A percentile compares a stretch with the other conserved stretches of the same genome.
These are phyloP conservation scores for Lepidurus arcticus DNA, from an alignment of 1,140 invertebrate genomes.

Conservation along the genomic window DNA sequence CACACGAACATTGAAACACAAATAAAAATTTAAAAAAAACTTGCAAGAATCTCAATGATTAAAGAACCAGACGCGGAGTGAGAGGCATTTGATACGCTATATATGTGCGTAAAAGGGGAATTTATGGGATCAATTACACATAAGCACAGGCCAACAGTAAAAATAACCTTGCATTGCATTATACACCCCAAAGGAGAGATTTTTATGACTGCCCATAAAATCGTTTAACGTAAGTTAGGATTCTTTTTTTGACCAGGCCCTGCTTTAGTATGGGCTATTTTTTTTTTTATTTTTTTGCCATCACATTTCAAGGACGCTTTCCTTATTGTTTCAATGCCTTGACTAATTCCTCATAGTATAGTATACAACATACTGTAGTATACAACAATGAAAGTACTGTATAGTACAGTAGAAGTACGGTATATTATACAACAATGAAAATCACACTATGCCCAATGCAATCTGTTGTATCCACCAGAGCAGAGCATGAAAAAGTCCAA, in stretches of 20 bases:
- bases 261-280: background rate
- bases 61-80: background rate
- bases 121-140: slow-evolving; percentile 16
- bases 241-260: background rate
- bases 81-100: background rate
- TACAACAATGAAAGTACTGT: background rate
- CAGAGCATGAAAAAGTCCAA: too few relatives aligned
- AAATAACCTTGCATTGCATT: background rate
- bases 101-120: background rate
- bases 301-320: background rate
- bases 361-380: background rate
- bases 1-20: background rate
- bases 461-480: too few relatives aligned
- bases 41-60: background rate
- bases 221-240: background rate
- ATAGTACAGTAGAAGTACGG: background rate
- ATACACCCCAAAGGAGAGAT: background rate
- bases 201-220: slow-evolving; percentile 1
- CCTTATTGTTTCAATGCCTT: background rate
- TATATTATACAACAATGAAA: background rate
- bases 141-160: background rate
- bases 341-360: background rate
- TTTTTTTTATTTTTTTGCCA: background rate
- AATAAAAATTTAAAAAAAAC: background rate
- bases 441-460: too few relatives aligned